Evolutionary conservation across 1,140 invertebrate species (phyloP).

Genomic region (Parapsyche elsis): DNA sequence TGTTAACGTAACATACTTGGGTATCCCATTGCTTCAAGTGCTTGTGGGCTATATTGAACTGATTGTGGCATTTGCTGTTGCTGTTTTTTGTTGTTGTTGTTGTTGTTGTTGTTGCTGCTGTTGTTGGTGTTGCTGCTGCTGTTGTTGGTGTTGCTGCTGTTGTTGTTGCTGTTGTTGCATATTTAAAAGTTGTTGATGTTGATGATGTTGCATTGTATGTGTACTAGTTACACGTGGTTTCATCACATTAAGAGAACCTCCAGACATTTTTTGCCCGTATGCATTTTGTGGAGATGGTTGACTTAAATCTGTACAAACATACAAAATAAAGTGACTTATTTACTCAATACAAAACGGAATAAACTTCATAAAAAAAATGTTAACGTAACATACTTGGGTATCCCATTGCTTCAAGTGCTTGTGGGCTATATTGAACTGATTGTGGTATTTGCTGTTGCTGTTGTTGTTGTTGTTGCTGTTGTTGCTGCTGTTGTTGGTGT

Average conservation of each 20-base stretch:
- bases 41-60: too few relatives aligned
- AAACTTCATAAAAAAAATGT: background rate
- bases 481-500: constrained; percentile 56
- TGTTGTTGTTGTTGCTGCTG: constrained; percentile 54
- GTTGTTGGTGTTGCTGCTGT: constrained; percentile 49
- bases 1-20: too few relatives aligned
- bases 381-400: constrained; percentile 61
- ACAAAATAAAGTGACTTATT: background rate
- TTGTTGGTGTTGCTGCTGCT: constrained; percentile 54
- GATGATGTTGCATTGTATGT: constrained; percentile 55
- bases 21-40: too few relatives aligned
- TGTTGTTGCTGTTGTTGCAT: constrained; percentile 54
- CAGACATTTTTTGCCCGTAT: constrained; percentile 46
- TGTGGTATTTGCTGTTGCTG: constrained; percentile 53
- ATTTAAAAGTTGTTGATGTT: constrained; percentile 53
- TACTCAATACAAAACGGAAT: background rate
- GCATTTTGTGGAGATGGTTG: constrained; percentile 34
- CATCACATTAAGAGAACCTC: constrained; percentile 6
- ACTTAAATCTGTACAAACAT: constrained; percentile 4
- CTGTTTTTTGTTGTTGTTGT: constrained; percentile 40
- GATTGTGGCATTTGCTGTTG: too few relatives aligned
- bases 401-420: constrained; percentile 55
- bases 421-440: constrained; percentile 51
- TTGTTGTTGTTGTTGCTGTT: constrained; percentile 53
- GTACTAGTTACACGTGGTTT: constrained; percentile 55